These are phyloP conservation scores for Leptothorax acervorum DNA, from an alignment of 2,888 invertebrate genomes.

Conservation along the genomic window DNA sequence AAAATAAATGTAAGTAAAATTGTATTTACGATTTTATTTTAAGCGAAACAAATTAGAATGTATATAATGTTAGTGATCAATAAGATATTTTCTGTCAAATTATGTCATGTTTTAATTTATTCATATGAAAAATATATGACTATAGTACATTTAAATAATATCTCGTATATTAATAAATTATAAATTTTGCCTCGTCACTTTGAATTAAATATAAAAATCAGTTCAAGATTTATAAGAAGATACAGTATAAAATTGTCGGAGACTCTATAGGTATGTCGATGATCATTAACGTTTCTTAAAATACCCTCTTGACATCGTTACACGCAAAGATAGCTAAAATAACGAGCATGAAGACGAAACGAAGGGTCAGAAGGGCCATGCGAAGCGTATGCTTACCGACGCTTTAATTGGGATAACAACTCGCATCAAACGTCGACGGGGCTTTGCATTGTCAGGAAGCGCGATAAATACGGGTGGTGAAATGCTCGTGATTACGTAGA, in stretches of 20 bases:
- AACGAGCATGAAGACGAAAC: conserved; percentile 24
- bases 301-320: conserved; percentile 14
- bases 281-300: conserved; percentile 11
- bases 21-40: neutral
- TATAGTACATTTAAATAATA: neutral
- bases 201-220: neutral
- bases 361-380: neutral
- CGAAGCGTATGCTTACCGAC: conserved; percentile 29
- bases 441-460: conserved; percentile 45
- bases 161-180: no score
- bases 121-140: neutral
- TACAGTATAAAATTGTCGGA: neutral
- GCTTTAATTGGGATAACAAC: conserved; percentile 62
- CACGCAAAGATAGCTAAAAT: conserved; percentile 18
- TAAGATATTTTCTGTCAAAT: neutral
- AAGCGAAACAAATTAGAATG: neutral
- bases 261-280: neutral
- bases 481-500: conserved; percentile 59
- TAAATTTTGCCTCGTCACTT: neutral
- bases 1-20: conserved; percentile 6
- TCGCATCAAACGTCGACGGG: conserved; percentile 55
- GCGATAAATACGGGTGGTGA: conserved; percentile 58
- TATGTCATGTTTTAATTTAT: neutral
- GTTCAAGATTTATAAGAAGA: neutral
- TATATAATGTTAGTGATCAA: neutral